These are phyloP conservation scores for Morpho helenor DNA, from an alignment of 2,888 invertebrate species.

Conservation along the genomic window DNA sequence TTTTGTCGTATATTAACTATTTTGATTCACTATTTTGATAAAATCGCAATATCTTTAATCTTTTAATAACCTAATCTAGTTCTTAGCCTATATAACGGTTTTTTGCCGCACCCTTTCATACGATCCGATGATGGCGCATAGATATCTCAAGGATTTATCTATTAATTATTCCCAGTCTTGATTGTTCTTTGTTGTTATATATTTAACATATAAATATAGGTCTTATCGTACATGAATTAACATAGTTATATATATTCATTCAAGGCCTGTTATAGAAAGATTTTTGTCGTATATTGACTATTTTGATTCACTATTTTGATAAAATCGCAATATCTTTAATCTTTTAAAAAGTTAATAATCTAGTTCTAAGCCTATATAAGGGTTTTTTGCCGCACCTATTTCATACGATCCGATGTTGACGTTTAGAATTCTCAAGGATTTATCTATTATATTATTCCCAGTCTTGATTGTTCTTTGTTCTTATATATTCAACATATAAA, in stretches of 20 bases:
- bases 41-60: too few relatives aligned
- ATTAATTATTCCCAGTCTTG: not conserved
- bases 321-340: too few relatives aligned
- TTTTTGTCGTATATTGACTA: too few relatives aligned
- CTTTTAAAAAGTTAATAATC: constrained; percentile 5
- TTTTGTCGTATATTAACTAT: too few relatives aligned
- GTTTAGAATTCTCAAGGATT: constrained; percentile 25
- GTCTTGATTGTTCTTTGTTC: not conserved
- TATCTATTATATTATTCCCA: constrained; percentile 6
- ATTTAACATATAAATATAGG: too few relatives aligned
- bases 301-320: too few relatives aligned
- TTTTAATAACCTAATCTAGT: constrained; percentile 29
- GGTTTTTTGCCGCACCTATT: constrained; percentile 27
- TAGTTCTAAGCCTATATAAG: constrained; percentile 33
- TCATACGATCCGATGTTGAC: constrained; percentile 19
- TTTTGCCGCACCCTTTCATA: constrained; percentile 27
- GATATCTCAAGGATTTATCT: constrained; percentile 24
- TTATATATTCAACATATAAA: too few relatives aligned
- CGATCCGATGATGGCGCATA: constrained; percentile 20
- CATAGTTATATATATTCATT: too few relatives aligned
- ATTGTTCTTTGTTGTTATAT: not conserved
- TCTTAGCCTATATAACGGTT: constrained; percentile 29
- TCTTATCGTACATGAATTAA: too few relatives aligned
- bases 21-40: too few relatives aligned
- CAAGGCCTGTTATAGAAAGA: too few relatives aligned